phyloP scores from a whole-genome alignment of 2,888 invertebrate genomes.

The Polydrusus cervinus region DNA sequence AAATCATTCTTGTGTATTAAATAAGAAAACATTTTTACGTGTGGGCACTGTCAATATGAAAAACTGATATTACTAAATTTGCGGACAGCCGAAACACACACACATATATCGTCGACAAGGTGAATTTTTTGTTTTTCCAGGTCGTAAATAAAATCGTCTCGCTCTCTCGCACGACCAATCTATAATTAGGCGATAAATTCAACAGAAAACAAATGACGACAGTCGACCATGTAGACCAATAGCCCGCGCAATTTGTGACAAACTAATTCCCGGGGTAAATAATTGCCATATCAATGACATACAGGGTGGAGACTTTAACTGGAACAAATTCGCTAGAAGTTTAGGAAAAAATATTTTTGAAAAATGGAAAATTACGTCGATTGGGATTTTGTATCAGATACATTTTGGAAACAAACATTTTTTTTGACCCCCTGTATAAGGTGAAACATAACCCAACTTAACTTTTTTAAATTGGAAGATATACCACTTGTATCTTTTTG shows the following conservation, averaged over 20 bases:
- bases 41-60: conserved; percentile 15
- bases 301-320: conserved; percentile 45
- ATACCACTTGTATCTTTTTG: too few relatives aligned
- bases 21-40: too few relatives aligned
- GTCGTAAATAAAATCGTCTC: conserved; percentile 63
- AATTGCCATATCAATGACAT: conserved; percentile 61
- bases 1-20: too few relatives aligned
- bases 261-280: conserved; percentile 67
- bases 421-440: too few relatives aligned
- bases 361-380: too few relatives aligned
- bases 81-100: conserved; percentile 45
- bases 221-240: conserved; percentile 71
- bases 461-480: too few relatives aligned
- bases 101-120: conserved; percentile 51
- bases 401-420: too few relatives aligned
- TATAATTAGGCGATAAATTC: conserved; percentile 71
- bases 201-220: conserved; percentile 70
- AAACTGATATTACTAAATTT: conserved; percentile 43
- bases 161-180: conserved; percentile 62
- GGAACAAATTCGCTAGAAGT: neutral
- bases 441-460: too few relatives aligned
- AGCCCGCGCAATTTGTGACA: conserved; percentile 70
- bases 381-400: too few relatives aligned
- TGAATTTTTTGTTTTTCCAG: conserved; percentile 44
- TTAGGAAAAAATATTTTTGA: too few relatives aligned